Evolutionary conservation across 2,797 vertebrate species (phyloP).

Genomic region (Pseudochirops cupreus): DNA sequence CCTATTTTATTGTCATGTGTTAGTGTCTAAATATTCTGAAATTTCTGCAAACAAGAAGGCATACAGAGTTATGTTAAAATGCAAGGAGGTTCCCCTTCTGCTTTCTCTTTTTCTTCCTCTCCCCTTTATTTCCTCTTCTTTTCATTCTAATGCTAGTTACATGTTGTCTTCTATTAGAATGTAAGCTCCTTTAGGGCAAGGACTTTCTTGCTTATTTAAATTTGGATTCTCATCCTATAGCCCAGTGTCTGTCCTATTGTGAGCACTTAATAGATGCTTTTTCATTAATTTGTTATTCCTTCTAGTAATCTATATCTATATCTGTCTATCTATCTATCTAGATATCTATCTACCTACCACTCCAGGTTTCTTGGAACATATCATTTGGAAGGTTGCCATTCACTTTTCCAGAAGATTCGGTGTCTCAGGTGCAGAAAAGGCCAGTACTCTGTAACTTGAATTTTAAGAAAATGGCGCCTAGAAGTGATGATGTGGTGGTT

Average conservation of each 20-base stretch:
- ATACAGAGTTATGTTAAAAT: not conserved
- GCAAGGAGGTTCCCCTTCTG: not conserved
- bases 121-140: not conserved
- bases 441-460: not conserved
- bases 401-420: conserved; percentile 11
- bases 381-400: not conserved
- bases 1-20: not conserved
- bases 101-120: not conserved
- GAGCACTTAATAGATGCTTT: not conserved
- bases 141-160: not conserved
- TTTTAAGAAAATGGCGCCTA: conserved; percentile 45
- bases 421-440: conserved; percentile 22
- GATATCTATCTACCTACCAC: not conserved
- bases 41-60: not conserved
- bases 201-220: not conserved
- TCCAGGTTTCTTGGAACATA: conserved; percentile 23
- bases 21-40: not conserved
- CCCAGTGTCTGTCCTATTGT: not conserved
- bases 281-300: not conserved
- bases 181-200: not conserved
- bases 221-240: not conserved
- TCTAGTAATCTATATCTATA: not conserved
- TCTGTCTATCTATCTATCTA: no score
- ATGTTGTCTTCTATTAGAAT: not conserved
- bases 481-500: not conserved